phyloP scores from a whole-genome alignment of 2,888 invertebrate genomes.

The Stenodema calcarata region DNA sequence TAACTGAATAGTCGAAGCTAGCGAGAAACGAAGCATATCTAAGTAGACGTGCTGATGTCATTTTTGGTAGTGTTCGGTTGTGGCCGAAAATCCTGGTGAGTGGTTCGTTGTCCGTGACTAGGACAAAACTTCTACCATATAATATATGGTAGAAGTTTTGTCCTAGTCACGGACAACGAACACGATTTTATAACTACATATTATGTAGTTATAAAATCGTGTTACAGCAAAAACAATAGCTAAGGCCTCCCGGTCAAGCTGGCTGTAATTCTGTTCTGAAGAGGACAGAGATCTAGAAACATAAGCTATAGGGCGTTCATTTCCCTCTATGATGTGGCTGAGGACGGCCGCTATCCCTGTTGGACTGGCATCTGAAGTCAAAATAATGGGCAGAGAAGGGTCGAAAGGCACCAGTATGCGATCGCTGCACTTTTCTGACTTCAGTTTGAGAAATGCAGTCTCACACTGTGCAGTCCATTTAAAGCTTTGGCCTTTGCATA shows the following conservation, averaged over 20 bases:
- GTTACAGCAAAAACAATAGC: constrained; percentile 44
- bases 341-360: constrained; percentile 48
- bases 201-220: constrained; percentile 34
- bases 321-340: constrained; percentile 43
- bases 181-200: too few species aligned
- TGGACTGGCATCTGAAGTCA: constrained; percentile 52
- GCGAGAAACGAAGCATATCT: too few species aligned
- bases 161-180: too few species aligned
- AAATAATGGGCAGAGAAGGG: constrained; percentile 51
- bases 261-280: constrained; percentile 58
- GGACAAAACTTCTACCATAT: constrained; percentile 23
- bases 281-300: constrained; percentile 56
- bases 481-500: constrained; percentile 46
- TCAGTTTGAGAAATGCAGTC: constrained; percentile 53
- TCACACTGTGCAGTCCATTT: constrained; percentile 53
- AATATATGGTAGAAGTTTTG: too few species aligned
- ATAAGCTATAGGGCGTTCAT: constrained; percentile 51
- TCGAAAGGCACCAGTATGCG: constrained; percentile 54
- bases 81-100: constrained; percentile 44
- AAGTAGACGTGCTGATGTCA: too few species aligned
- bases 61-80: too few species aligned
- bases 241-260: constrained; percentile 52
- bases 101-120: constrained; percentile 48
- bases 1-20: too few species aligned
- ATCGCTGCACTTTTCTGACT: constrained; percentile 54